These are phyloP conservation scores for Petrocephalus schoutedeni DNA, from an alignment of 2,797 vertebrate species.

Conservation along the genomic window DNA sequence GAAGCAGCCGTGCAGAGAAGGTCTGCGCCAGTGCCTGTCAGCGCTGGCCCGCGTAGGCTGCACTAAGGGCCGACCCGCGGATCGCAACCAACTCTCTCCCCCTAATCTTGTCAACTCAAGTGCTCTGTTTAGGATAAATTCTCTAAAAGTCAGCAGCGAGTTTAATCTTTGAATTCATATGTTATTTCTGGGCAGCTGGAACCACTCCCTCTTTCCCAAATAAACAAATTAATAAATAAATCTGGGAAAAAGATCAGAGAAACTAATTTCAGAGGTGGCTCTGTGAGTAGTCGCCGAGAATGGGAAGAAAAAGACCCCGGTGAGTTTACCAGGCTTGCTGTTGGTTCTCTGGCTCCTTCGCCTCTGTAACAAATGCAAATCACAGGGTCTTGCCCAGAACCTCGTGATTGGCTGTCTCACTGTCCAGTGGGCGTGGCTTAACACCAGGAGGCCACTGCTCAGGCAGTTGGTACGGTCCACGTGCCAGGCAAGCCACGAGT, in stretches of 20 bases:
- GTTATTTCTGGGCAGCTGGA: background rate
- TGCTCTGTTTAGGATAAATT: conserved; percentile 3
- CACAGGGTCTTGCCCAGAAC: conserved; percentile 50
- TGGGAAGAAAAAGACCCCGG: conserved; percentile 54
- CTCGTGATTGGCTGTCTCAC: background rate
- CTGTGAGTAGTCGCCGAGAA: conserved; percentile 42
- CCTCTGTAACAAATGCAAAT: conserved; percentile 62
- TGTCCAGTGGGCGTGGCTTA: conserved; percentile 55
- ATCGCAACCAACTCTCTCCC: background rate
- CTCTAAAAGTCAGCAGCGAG: background rate
- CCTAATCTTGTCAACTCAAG: background rate
- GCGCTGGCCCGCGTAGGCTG: background rate
- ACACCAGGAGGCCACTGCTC: conserved; percentile 48
- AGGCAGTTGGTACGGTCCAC: conserved; percentile 54
- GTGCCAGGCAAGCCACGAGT: conserved; percentile 59
- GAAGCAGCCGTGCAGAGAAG: background rate
- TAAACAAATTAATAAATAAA: conserved; percentile 31
- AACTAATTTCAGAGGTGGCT: conserved; percentile 48
- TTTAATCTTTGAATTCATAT: background rate
- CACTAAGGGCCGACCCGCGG: background rate
- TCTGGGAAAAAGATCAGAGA: conserved; percentile 40
- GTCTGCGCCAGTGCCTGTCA: background rate
- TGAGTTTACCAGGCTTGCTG: conserved; percentile 61
- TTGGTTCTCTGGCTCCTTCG: conserved; percentile 21
- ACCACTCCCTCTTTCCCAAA: background rate